These are phyloP conservation scores for Tragelaphus imberbis DNA, from an alignment of 2,113 vertebrate species.

Conservation along the genomic window DNA sequence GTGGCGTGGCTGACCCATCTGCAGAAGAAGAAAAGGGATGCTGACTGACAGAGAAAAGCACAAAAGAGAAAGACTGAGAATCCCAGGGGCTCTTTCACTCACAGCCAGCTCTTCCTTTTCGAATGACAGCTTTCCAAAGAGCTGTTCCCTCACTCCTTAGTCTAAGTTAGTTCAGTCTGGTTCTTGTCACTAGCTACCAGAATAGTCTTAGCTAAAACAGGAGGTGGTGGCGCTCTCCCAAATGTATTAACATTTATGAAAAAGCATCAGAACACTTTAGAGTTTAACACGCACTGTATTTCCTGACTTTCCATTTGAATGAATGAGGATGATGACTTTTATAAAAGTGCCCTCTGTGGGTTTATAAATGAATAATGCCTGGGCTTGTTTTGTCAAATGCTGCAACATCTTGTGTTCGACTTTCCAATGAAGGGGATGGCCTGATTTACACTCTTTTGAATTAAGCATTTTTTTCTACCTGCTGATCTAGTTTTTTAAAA, in stretches of 20 bases:
- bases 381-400: neutral
- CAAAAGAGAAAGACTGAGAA: neutral
- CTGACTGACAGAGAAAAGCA: neutral
- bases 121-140: neutral
- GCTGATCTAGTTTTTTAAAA: neutral
- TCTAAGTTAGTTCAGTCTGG: neutral
- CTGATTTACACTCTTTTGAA: neutral
- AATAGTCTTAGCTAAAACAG: neutral
- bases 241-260: neutral
- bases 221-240: neutral
- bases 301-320: constrained; percentile 2
- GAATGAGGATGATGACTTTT: neutral
- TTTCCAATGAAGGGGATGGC: neutral
- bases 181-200: neutral
- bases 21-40: neutral
- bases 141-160: neutral
- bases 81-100: too few species aligned
- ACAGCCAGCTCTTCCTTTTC: neutral
- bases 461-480: neutral
- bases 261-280: neutral
- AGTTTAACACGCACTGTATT: neutral
- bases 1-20: neutral
- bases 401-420: neutral
- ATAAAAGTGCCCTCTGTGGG: neutral
- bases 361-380: constrained; percentile 11